These are phyloP conservation scores for Lamprologus speciosus DNA, from an alignment of 2,113 vertebrate species.

Conservation along the genomic window DNA sequence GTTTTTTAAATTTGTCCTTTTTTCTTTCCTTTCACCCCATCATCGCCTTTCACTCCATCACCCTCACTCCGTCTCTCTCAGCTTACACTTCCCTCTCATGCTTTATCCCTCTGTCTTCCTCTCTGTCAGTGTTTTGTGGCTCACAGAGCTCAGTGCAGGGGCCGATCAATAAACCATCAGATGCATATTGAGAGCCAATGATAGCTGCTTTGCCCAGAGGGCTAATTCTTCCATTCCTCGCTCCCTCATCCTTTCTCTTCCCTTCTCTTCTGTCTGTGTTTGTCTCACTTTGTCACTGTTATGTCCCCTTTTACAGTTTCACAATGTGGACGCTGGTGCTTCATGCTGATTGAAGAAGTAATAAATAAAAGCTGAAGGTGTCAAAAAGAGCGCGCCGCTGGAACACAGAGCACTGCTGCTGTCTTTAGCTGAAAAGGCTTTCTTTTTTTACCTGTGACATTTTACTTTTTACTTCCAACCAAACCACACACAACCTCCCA, in stretches of 20 bases:
- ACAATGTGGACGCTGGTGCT: neutral
- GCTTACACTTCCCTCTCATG: neutral
- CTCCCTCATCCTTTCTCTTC: neutral
- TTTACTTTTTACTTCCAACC: neutral
- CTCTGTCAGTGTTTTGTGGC: neutral
- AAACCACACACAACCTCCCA: neutral
- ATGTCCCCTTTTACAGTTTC: neutral
- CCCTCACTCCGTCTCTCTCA: neutral
- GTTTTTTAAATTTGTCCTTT: neutral
- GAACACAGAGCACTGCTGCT: neutral
- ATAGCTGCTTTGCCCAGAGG: neutral
- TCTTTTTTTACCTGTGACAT: neutral
- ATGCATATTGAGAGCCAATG: neutral
- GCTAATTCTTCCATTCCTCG: neutral
- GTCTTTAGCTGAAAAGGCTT: neutral
- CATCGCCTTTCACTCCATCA: neutral
- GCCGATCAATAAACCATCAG: conserved; percentile 32
- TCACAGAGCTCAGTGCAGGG: neutral
- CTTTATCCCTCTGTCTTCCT: neutral
- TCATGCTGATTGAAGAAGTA: neutral
- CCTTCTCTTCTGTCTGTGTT: neutral
- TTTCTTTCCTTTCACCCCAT: neutral
- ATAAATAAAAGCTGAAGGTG: neutral
- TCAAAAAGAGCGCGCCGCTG: neutral
- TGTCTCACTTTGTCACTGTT: neutral